Evolutionary conservation across 92 coral and sea anemone species (phyloP), one percentile per base, ranked within the genome.

Genomic region (Virgularia gustaviana): DNA sequence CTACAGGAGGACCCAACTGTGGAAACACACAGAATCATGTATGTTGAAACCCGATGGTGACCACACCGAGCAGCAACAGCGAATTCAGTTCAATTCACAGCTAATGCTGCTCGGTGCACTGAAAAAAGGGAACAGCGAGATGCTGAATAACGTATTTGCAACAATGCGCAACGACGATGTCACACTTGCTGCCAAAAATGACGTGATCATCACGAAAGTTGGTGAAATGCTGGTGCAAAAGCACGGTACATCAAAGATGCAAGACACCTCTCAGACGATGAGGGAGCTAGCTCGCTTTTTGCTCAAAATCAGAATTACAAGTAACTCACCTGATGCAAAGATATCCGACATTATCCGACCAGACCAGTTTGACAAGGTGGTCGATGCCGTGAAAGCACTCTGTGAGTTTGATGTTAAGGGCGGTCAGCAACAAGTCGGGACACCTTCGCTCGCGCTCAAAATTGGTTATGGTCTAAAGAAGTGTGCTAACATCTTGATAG

Each of bases 151-250:
- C 24, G 38, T 85, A 5, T 52, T 79, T n/a, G 59, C 79, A 13
- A 56, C 49, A 10, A 85, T 85, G 88, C 52, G 70, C 38, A 71
- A 78, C n/a, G 85, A 85, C 45, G 85, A 80, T 49, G 57, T 75
- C 30, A 58, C 79, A 24, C 49, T 38, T 0, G 67, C 63, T 13
- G 82, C 73, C 11, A 49, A 19, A 27, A 54, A 49, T 34, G 77
- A 79, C 44, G 24, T 55, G 28, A 74, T 85, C 16, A 85, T 75
- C 22, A 57, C 25, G 43, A 76, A 63, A 15, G 51, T 75, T 42
- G 82, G 79, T 3, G 60, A 79, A 44, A 54, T 76, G 32, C 71
- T 74, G 0, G 28, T 71, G 0, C 81, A 84, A 33, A 75, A 53
- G 27, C 70, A 59, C 23, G 88, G 85, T 6, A 36, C 31, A 10